These are phyloP conservation scores for Orbicella faveolata DNA, from an alignment of 64 coral and sea anemone genomes.

Conservation along the genomic window DNA sequence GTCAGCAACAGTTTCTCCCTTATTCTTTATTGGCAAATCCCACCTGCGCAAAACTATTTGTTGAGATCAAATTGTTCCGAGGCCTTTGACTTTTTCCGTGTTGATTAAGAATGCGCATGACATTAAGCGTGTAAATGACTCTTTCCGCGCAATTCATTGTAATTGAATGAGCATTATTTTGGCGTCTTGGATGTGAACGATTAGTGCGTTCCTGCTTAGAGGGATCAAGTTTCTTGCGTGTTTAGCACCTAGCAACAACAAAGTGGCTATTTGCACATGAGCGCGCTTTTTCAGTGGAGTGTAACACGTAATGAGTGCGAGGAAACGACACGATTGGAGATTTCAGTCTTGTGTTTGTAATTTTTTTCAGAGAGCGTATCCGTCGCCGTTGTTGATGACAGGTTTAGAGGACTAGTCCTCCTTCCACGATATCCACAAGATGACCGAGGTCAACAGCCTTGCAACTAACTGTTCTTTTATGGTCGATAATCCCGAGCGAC, in stretches of 20 bases:
- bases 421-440: neutral
- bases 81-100: neutral
- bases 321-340: neutral
- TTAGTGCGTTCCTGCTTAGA: neutral
- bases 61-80: neutral
- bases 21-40: neutral
- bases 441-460: neutral
- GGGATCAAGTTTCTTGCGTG: neutral
- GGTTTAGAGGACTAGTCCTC: neutral
- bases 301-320: neutral
- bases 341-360: neutral
- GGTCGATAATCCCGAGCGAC: neutral
- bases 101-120: neutral
- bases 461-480: neutral
- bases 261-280: neutral
- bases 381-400: neutral
- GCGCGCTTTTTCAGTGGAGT: neutral
- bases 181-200: neutral
- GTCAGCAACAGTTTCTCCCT: neutral
- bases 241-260: neutral
- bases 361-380: neutral
- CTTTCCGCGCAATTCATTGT: neutral
- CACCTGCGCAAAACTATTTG: slow-evolving; percentile 17
- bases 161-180: neutral
- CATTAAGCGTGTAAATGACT: neutral